Conservation (phyloP, 2,797 vertebrate species). For the Dendrocincla fuliginosa region DNA sequence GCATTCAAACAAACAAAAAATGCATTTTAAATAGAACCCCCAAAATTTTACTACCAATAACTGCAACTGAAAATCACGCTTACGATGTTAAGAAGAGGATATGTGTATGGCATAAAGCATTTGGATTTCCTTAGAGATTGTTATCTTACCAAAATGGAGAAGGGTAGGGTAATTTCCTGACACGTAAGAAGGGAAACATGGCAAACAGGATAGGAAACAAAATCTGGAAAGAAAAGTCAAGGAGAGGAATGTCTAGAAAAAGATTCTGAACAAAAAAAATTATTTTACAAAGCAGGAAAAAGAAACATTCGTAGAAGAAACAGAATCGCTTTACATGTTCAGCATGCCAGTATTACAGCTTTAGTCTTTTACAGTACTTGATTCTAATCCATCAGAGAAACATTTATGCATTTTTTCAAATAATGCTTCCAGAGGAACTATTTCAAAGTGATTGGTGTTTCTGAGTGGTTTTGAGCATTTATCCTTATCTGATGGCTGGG, state of each 20-base stretch:
- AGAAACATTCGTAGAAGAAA: conserved; percentile 78
- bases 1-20: conserved; percentile 35
- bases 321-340: conserved; percentile 63
- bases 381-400: neutral
- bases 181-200: conserved; percentile 86
- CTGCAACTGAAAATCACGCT: conserved; percentile 68
- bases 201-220: conserved; percentile 88
- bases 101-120: conserved; percentile 69
- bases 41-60: conserved; percentile 61
- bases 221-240: conserved; percentile 88
- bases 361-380: neutral
- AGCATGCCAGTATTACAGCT: conserved; percentile 35
- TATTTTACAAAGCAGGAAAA: conserved; percentile 82
- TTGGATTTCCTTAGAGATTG: conserved; percentile 77
- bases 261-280: conserved; percentile 78
- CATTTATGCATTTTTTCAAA: neutral
- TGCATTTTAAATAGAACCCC: conserved; percentile 69
- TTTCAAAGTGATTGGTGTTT: neutral
- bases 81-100: conserved; percentile 61
- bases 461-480: neutral
- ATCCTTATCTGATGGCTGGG: neutral
- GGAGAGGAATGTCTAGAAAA: conserved; percentile 85
- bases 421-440: neutral
- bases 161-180: conserved; percentile 84
- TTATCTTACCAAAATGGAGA: conserved; percentile 86